Evolutionary conservation across 1,140 invertebrate species (phyloP), one percentile per base, ranked within the genome.

Genomic region (Harlomillsia oculata): DNA sequence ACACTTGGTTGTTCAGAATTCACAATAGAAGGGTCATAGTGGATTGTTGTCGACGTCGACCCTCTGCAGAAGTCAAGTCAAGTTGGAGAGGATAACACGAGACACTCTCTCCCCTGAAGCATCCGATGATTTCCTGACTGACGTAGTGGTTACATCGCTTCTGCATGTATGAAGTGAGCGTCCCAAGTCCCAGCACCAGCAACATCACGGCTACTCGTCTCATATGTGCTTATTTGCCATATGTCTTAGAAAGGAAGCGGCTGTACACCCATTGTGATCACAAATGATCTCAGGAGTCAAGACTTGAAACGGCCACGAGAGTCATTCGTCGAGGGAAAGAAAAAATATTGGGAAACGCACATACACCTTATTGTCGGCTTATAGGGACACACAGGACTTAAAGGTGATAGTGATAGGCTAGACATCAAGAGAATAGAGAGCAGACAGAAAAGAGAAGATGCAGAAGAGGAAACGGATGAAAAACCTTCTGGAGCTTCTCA

Each of bases 141-240:
- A 46, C 44, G 25, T 46, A 30, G 45, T 48, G 45, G 28, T 28
- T 48, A 48, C 45, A 48, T 48, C 28, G n/a, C n/a, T n/a, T n/a
- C n/a, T n/a, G n/a, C n/a, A n/a, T n/a, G n/a, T n/a, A n/a, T n/a
- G n/a, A n/a, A n/a, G n/a, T n/a, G n/a, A n/a, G n/a, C n/a, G n/a
- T n/a, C n/a, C n/a, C n/a, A n/a, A n/a, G n/a, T n/a, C n/a, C n/a
- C n/a, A n/a, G n/a, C n/a, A n/a, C n/a, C n/a, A n/a, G n/a, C n/a
- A n/a, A n/a, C n/a, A n/a, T n/a, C n/a, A n/a, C n/a, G n/a, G n/a
- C n/a, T 9, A 34, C 8, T 34, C 8, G 32, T 34, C 8, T 14
- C 14, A 34, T 56, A 56, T 56, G 44, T 46, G 51, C 56, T 52
- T 58, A 58, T 50, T 58, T 58, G 56, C 56, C 56, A 58, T 58